phyloP scores from a whole-genome alignment of 2,888 invertebrate species.

The Brachypalpus laphriformis region DNA sequence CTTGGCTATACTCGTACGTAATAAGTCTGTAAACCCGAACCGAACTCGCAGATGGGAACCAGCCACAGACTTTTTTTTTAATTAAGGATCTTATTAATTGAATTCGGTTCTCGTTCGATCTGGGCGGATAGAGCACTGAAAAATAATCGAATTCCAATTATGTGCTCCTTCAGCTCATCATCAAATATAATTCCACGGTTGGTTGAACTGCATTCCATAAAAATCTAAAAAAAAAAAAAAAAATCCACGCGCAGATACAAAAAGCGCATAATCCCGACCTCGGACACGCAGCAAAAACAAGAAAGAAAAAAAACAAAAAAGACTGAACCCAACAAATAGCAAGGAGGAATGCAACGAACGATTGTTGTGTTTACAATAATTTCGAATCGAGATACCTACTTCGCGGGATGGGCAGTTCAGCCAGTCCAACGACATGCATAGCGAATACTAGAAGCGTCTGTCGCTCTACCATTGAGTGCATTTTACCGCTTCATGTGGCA shows the following conservation, averaged over 20 bases:
- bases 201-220: conserved; percentile 52
- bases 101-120: conserved; percentile 9
- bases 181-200: conserved; percentile 33
- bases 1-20: conserved; percentile 17
- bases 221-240: no score
- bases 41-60: neutral
- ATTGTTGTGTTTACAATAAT: conserved; percentile 50
- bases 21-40: neutral
- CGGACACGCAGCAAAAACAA: conserved; percentile 50
- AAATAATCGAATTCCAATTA: conserved; percentile 66
- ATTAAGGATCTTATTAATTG: conserved; percentile 49
- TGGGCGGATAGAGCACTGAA: conserved; percentile 1
- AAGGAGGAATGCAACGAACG: conserved; percentile 35
- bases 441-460: conserved; percentile 35
- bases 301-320: conserved; percentile 3
- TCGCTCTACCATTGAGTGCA: neutral
- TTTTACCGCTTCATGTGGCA: conserved; percentile 7
- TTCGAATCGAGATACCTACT: conserved; percentile 18
- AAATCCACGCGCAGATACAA: conserved; percentile 6
- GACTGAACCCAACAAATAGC: neutral
- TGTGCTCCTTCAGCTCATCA: conserved; percentile 26
- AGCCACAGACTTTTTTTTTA: conserved; percentile 6
- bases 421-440: neutral
- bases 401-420: neutral
- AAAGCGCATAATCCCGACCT: conserved; percentile 58